phyloP scores from a whole-genome alignment of 2,797 vertebrate species.

The Eupleurogrammus muticus region DNA sequence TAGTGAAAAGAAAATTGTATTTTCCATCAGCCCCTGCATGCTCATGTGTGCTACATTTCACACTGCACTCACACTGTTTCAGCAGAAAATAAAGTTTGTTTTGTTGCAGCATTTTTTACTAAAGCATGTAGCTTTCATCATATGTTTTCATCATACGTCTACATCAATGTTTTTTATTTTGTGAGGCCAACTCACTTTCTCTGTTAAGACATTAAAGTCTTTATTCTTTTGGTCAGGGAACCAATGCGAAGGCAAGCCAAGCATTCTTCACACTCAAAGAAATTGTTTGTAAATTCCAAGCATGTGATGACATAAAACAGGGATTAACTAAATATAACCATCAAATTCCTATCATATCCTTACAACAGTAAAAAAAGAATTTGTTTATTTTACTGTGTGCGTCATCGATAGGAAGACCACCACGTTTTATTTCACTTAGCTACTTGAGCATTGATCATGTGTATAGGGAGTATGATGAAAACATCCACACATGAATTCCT shows the following conservation, averaged over 20 bases:
- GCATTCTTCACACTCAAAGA: not conserved
- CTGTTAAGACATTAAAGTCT: not conserved
- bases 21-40: too few species aligned
- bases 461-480: not conserved
- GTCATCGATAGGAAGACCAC: not conserved
- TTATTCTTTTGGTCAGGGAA: not conserved
- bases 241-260: not conserved
- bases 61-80: conserved; percentile 19
- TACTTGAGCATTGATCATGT: not conserved
- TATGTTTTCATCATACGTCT: not conserved
- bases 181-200: too few species aligned
- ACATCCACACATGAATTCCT: not conserved
- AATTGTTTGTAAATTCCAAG: not conserved
- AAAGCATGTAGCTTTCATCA: not conserved
- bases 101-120: not conserved
- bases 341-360: not conserved
- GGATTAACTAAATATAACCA: not conserved
- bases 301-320: not conserved
- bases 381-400: not conserved
- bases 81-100: conserved; percentile 18
- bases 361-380: not conserved
- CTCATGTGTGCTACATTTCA: conserved; percentile 8
- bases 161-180: not conserved
- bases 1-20: too few species aligned
- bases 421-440: not conserved